A percentile compares a stretch with the other conserved stretches of the same genome.
Conservation (phyloP, 2,797 vertebrate genomes). For the Anguilla megastoma region DNA sequence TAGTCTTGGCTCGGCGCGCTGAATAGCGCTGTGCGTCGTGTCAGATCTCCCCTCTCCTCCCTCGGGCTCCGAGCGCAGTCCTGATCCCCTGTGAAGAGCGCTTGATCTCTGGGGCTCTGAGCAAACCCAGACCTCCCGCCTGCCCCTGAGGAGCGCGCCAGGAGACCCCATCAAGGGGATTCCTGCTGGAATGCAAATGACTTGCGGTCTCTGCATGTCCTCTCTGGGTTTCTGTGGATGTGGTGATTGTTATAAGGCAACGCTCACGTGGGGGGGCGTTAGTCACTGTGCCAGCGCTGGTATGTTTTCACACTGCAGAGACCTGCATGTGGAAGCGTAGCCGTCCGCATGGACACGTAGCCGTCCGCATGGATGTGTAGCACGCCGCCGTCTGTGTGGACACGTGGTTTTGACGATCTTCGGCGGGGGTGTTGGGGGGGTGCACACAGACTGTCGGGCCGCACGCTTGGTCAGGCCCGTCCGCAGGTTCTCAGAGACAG, state of each 20-base stretch:
- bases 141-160: background rate
- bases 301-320: background rate
- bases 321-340: background rate
- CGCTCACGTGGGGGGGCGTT: background rate
- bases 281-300: background rate
- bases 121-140: background rate
- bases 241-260: background rate
- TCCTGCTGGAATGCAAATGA: slow-evolving; percentile 2
- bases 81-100: background rate
- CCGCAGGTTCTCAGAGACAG: background rate
- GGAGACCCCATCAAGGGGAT: background rate
- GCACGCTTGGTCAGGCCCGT: background rate
- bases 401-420: background rate
- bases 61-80: background rate
- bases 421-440: too few relatives aligned
- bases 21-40: background rate
- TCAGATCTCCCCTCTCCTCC: background rate
- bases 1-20: background rate
- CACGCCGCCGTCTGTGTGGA: background rate
- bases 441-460: background rate
- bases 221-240: background rate
- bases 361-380: too few relatives aligned
- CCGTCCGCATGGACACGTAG: background rate
- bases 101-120: slow-evolving; percentile 19
- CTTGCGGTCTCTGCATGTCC: background rate